Conservation (phyloP, 2,113 vertebrate species). For the Excalfactoria chinensis region DNA sequence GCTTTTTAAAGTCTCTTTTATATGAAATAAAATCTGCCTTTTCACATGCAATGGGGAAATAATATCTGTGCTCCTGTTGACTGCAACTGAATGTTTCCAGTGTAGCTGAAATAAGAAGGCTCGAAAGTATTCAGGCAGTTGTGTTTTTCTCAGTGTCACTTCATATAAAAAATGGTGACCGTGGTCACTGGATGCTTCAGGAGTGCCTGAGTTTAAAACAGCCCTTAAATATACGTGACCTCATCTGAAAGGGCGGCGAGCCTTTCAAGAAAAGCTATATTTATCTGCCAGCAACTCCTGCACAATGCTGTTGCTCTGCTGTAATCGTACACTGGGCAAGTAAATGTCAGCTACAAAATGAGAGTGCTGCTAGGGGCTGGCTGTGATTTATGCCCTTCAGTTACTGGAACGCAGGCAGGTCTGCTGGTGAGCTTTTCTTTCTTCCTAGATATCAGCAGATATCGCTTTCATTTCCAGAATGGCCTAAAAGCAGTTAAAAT, state of each 20-base stretch:
- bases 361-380: constrained; percentile 63
- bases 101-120: neutral
- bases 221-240: constrained; percentile 73
- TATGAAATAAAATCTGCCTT: neutral
- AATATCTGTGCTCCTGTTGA: neutral
- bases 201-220: constrained; percentile 49
- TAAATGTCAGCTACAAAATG: constrained; percentile 85
- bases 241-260: constrained; percentile 75
- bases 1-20: neutral
- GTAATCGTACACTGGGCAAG: constrained; percentile 82
- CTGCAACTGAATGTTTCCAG: constrained; percentile 2
- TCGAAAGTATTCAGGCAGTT: neutral
- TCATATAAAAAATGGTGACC: neutral
- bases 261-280: constrained; percentile 82
- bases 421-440: neutral
- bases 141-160: neutral
- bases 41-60: neutral
- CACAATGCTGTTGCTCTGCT: constrained; percentile 79
- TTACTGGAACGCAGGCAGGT: neutral
- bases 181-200: neutral
- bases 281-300: constrained; percentile 78
- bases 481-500: neutral
- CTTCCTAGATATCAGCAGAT: neutral
- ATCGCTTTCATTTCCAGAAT: neutral
- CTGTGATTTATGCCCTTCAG: neutral